Evolutionary conservation across 2,888 invertebrate genomes (phyloP), one percentile per base, ranked within the genome.

Genomic region (Lithophane ornitopus): DNA sequence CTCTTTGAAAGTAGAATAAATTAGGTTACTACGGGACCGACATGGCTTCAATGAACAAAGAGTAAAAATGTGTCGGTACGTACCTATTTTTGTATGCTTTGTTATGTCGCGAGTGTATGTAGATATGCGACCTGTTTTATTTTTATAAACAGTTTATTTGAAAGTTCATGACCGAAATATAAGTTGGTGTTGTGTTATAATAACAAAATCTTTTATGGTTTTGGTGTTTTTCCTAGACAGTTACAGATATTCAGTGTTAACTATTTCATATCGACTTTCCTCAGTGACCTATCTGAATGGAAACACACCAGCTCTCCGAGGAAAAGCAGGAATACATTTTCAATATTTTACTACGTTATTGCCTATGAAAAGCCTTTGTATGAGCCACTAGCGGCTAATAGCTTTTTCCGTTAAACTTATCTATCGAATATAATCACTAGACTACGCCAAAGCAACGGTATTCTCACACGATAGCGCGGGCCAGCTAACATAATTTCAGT

Each of bases 401-500:
- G 82, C 81, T 72, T 81, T 67, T 58, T 66, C 71, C 75, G 49
- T 34, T 70, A 61, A 81, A 82, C 61, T 77, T 82, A 74, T 82
- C 78, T 82, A 73, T 82, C 56, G 49, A 73, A 76, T 69, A 71
- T 82, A 71, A 82, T 82, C 70, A 71, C 70, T 61, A 61, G 49
- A 56, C 49, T 76, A 58, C 34, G 39, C 39, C 69, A 70, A 81
- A 58, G 66, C 76, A 72, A 85, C 68, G 61, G 70, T 68, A 59
- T 85, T 56, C 81, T 85, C 85, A 65, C 72, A 85, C 82, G 82
- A 81, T 58, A 85, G 26, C 73, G 22, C 69, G 34, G 56, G 54
- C 52, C 54, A 49, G 52, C 59, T 75, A 75, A 69, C 70, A 69
- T 61, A 69, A 70, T 76, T 82, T 76, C 58, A 72, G 69, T 69